Conservation (phyloP, 2,797 vertebrate species). For the Catharus ustulatus region DNA sequence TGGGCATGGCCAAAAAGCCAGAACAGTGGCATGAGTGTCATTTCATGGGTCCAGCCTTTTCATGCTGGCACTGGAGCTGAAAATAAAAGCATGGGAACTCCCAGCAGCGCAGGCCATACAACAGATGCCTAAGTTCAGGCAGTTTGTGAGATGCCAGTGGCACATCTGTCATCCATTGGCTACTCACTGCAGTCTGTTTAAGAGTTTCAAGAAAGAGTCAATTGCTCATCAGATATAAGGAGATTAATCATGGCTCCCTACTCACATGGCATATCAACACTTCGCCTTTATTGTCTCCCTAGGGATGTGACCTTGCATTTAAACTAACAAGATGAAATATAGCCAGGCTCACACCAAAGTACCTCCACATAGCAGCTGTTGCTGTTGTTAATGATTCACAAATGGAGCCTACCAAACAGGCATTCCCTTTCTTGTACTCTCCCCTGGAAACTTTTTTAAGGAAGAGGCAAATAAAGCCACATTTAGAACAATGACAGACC, state of each 20-base stretch:
- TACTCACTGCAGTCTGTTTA: not conserved
- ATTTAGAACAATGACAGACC: not conserved
- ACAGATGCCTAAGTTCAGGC: not conserved
- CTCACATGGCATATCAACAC: not conserved
- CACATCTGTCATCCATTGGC: not conserved
- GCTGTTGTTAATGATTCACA: constrained; percentile 12
- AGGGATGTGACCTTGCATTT: constrained; percentile 8
- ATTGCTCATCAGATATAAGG: not conserved
- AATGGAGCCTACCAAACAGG: not conserved
- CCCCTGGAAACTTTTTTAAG: not conserved
- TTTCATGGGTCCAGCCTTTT: not conserved
- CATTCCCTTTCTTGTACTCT: not conserved
- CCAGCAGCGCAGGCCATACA: rapidly evolving
- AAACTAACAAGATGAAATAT: constrained; percentile 7
- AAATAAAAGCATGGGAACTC: not conserved
- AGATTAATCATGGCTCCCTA: constrained; percentile 19
- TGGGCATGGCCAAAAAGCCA: not conserved
- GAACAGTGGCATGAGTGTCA: not conserved
- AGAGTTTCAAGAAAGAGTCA: not conserved
- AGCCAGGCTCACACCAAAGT: not conserved
- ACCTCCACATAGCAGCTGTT: not conserved
- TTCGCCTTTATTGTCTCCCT: not conserved
- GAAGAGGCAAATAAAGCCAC: not conserved
- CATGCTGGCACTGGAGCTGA: not conserved
- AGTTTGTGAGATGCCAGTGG: not conserved